phyloP scores from a whole-genome alignment of 2,797 vertebrate species.

The Poecile montanus region DNA sequence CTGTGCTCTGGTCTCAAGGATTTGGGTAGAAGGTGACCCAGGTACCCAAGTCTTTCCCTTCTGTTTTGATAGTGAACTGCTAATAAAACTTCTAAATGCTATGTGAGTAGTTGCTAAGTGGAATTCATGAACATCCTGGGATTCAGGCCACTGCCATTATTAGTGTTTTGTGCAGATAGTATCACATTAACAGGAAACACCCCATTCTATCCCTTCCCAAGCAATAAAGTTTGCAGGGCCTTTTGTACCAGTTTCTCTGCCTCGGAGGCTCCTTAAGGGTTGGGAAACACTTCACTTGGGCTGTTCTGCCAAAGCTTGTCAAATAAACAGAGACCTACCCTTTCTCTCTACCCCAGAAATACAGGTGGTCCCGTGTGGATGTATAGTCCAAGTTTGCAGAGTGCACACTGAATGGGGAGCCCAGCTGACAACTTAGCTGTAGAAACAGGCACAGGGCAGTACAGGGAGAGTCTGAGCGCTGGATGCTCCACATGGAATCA shows the following conservation, averaged over 20 bases:
- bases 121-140: background rate
- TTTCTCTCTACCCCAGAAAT: background rate
- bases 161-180: background rate
- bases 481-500: background rate
- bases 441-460: background rate
- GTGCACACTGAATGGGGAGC: background rate
- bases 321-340: background rate
- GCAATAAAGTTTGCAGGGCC: background rate
- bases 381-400: background rate
- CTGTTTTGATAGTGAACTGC: background rate
- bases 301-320: background rate
- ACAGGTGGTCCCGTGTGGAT: background rate
- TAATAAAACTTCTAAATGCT: background rate
- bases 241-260: background rate
- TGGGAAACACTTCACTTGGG: background rate
- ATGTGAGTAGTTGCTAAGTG: background rate
- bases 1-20: background rate
- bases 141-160: background rate
- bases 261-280: rapidly evolving
- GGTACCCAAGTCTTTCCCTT: background rate
- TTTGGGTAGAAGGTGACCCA: background rate
- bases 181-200: background rate
- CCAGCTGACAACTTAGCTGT: background rate
- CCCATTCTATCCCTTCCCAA: background rate
- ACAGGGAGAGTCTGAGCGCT: background rate